Evolutionary conservation across 2,888 invertebrate genomes (phyloP).

Genomic region (Eremobia ochroleuca): DNA sequence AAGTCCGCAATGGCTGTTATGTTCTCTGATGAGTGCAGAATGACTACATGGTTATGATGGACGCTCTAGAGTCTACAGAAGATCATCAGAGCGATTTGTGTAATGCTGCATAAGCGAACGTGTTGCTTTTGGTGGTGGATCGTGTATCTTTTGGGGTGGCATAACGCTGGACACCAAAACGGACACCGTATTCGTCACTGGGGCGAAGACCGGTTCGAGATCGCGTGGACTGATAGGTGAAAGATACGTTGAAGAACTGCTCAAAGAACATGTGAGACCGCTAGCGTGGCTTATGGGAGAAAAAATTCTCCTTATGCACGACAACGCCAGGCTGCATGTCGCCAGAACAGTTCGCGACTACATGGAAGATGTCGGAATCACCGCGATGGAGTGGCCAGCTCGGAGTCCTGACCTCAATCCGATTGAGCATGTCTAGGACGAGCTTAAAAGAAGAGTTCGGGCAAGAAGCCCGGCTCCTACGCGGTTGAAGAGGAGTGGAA

Average conservation of each 20-base stretch:
- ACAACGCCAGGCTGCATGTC: background rate
- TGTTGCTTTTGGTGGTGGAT: background rate
- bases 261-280: background rate
- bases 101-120: background rate
- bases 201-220: background rate
- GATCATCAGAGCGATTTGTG: background rate
- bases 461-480: background rate
- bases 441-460: background rate
- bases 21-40: background rate
- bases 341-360: background rate
- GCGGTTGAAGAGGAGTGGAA: too few species aligned
- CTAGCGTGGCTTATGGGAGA: background rate
- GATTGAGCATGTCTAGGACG: background rate
- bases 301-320: background rate
- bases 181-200: too few species aligned
- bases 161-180: background rate
- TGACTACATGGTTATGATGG: background rate
- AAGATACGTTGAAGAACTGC: background rate
- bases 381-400: background rate
- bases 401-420: background rate
- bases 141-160: background rate
- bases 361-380: background rate
- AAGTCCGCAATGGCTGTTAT: background rate
- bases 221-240: background rate
- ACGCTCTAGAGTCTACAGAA: background rate